phyloP scores from a whole-genome alignment of 2,888 invertebrate species.

The Labia minor region DNA sequence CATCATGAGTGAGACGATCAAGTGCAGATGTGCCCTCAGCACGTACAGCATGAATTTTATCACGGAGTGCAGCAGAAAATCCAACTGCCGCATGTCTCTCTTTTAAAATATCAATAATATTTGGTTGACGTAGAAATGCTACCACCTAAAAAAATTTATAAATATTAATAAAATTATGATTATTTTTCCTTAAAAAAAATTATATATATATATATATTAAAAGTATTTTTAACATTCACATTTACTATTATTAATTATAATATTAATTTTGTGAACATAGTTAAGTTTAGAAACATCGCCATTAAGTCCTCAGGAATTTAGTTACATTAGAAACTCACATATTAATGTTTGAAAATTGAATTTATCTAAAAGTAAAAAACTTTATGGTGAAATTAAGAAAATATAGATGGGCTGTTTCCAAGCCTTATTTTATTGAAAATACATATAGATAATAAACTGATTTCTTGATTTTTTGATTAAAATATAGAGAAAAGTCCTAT shows the following conservation, averaged over 20 bases:
- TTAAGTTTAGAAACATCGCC: too few species aligned
- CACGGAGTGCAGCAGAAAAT: constrained; percentile 57
- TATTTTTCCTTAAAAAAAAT: constrained; percentile 14
- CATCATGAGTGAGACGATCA: constrained; percentile 77
- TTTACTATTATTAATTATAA: not conserved
- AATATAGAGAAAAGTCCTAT: too few species aligned
- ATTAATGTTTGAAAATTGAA: not conserved
- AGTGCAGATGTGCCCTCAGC: constrained; percentile 83
- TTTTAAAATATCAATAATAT: constrained; percentile 81
- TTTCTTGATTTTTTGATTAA: too few species aligned
- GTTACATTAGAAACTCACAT: not conserved
- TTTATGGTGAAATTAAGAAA: too few species aligned
- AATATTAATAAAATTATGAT: not conserved
- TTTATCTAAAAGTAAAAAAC: too few species aligned
- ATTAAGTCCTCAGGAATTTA: too few species aligned
- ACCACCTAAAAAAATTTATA: constrained; percentile 53
- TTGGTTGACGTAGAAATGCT: constrained; percentile 88
- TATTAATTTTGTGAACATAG: too few species aligned
- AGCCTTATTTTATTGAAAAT: too few species aligned
- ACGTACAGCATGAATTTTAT: constrained; percentile 78
- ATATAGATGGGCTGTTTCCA: too few species aligned
- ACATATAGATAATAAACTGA: too few species aligned
- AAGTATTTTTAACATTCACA: not conserved
- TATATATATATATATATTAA: not conserved
- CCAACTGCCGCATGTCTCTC: constrained; percentile 66